phyloP scores from a whole-genome alignment of 2,888 invertebrate genomes.

The Adelphocoris suturalis region DNA sequence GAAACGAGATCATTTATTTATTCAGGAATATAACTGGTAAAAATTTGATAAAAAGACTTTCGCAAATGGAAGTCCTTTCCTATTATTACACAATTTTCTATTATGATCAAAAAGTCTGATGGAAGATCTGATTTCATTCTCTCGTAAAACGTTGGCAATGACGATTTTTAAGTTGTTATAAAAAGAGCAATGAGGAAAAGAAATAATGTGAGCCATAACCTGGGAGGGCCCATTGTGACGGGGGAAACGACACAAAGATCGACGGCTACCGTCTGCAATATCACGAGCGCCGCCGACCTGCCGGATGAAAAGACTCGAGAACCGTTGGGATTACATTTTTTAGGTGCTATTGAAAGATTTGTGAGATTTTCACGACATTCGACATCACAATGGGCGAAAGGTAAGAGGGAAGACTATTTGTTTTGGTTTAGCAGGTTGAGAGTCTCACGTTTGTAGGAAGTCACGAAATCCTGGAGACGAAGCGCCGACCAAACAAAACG shows the following conservation, averaged over 20 bases:
- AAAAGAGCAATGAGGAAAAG: not conserved
- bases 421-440: slow-evolving; percentile 28
- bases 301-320: slow-evolving; percentile 22
- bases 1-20: no score
- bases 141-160: not conserved
- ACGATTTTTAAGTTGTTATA: not conserved
- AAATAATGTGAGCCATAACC: slow-evolving; percentile 1
- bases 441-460: not conserved
- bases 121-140: not conserved
- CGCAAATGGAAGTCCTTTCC: no score
- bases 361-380: slow-evolving; percentile 7
- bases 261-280: slow-evolving; percentile 27
- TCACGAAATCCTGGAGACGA: not conserved
- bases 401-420: not conserved
- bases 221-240: not conserved
- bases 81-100: no score
- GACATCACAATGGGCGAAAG: not conserved
- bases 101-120: not conserved
- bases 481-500: slow-evolving; percentile 14
- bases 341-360: not conserved
- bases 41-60: no score
- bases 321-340: slow-evolving; percentile 25
- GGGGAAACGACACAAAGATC: not conserved
- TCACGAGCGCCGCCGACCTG: slow-evolving; percentile 21
- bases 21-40: no score